Conservation (phyloP, 2,113 vertebrate genomes). For the Elaphurus davidianus region DNA sequence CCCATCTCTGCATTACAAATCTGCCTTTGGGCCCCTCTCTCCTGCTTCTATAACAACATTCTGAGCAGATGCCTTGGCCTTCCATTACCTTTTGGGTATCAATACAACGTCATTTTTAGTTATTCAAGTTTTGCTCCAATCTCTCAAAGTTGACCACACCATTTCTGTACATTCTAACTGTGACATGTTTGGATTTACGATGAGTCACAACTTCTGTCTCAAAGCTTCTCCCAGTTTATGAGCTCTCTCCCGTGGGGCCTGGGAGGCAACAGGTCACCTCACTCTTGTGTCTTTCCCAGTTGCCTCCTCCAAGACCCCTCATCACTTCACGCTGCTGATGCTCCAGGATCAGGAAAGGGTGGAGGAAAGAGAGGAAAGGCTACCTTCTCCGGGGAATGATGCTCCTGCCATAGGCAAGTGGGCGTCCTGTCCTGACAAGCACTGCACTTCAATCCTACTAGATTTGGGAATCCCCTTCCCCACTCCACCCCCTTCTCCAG, state of each 20-base stretch:
- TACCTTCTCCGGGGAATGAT: neutral
- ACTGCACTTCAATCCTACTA: neutral
- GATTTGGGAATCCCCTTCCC: neutral
- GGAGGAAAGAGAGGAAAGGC: neutral
- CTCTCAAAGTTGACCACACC: neutral
- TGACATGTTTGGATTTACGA: neutral
- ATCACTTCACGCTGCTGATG: accelerated
- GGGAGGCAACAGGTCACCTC: neutral
- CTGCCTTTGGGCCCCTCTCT: neutral
- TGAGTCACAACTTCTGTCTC: neutral
- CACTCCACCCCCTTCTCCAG: neutral
- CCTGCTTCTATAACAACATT: neutral
- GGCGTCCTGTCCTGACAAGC: constrained; percentile 5
- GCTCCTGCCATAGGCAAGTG: neutral
- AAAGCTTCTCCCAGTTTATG: neutral
- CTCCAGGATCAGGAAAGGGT: neutral
- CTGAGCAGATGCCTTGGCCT: neutral
- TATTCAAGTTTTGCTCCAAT: neutral
- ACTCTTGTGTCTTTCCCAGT: accelerated
- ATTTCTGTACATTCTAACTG: neutral
- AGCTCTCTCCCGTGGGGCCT: neutral
- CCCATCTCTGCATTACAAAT: neutral
- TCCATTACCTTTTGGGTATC: neutral
- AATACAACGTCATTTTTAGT: neutral
- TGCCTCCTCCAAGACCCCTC: neutral